phyloP scores from a whole-genome alignment of 2,113 vertebrate genomes.

The Ammospiza nelsoni region DNA sequence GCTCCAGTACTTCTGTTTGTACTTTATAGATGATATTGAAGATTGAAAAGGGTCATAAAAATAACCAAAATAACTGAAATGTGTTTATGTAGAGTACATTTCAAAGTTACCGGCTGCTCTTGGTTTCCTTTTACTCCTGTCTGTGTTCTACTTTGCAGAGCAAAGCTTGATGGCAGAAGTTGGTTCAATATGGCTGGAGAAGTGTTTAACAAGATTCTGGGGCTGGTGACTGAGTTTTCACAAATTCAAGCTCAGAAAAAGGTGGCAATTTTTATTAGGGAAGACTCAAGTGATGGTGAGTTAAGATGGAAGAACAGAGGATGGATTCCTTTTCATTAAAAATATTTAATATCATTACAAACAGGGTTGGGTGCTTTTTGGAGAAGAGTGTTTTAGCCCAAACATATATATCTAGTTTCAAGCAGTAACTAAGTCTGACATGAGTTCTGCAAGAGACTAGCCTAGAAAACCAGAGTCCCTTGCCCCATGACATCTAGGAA shows the following conservation, averaged over 20 bases:
- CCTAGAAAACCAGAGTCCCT: neutral
- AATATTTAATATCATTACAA: neutral
- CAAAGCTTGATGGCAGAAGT: neutral
- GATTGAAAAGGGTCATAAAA: neutral
- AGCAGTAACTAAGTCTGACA: accelerated
- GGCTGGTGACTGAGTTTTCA: neutral
- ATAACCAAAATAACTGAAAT: neutral
- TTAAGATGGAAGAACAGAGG: neutral
- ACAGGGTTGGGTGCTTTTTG: neutral
- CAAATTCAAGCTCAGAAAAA: neutral
- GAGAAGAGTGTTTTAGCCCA: neutral
- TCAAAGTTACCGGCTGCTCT: neutral
- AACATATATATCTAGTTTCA: neutral
- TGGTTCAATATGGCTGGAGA: neutral
- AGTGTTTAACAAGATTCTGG: neutral
- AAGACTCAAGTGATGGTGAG: accelerated
- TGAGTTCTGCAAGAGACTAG: neutral
- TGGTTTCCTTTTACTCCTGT: neutral
- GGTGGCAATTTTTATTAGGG: neutral
- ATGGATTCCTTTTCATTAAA: neutral
- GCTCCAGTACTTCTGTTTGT: neutral
- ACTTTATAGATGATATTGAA: neutral
- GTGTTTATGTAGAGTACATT: neutral
- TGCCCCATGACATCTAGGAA: neutral
- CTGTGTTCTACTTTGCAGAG: neutral